A percentile compares a stretch with the other conserved stretches of the same genome.
phyloP scores from a whole-genome alignment of 1,140 invertebrate species.

The Formica selysi region DNA sequence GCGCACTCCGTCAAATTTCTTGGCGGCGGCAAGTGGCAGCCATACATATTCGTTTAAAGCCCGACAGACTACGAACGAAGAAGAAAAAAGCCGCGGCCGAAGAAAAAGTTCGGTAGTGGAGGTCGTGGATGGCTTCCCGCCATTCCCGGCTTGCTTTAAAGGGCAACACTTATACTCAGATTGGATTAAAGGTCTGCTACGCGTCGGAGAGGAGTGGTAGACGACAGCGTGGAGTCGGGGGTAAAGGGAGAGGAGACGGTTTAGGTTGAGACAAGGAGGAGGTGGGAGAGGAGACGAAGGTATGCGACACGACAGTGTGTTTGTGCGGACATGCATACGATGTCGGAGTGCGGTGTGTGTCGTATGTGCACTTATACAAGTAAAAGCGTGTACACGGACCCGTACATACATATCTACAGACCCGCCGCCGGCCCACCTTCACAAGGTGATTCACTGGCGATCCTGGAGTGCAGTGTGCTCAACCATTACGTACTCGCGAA shows the following conservation, averaged over 20 bases:
- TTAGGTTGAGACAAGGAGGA: slow-evolving; percentile 75
- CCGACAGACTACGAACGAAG: slow-evolving; percentile 40
- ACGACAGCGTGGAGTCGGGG: slow-evolving; percentile 44
- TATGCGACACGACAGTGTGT: slow-evolving; percentile 71
- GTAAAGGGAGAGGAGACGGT: slow-evolving; percentile 61
- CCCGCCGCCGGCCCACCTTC: slow-evolving; percentile 78
- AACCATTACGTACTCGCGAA: slow-evolving; percentile 72
- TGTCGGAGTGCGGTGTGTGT: slow-evolving; percentile 29
- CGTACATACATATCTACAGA: slow-evolving; percentile 70
- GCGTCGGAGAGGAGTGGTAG: slow-evolving; percentile 67
- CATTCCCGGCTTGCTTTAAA: slow-evolving; percentile 76
- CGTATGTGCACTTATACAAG: slow-evolving; percentile 64
- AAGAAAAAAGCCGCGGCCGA: slow-evolving; percentile 43
- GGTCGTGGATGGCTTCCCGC: slow-evolving; percentile 61
- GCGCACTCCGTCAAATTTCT: background rate
- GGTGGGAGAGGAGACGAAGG: slow-evolving; percentile 75
- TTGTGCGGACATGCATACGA: slow-evolving; percentile 8
- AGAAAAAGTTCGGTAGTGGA: slow-evolving; percentile 57
- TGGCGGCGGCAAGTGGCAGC: slow-evolving; percentile 23
- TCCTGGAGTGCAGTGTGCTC: slow-evolving; percentile 71
- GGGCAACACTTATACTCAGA: slow-evolving; percentile 78
- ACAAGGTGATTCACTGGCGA: slow-evolving; percentile 83
- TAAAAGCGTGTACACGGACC: slow-evolving; percentile 46
- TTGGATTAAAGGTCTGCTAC: slow-evolving; percentile 83
- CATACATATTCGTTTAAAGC: slow-evolving; percentile 56